These are phyloP conservation scores for Orussus abietinus DNA, from an alignment of 1,140 invertebrate species.

Conservation along the genomic window DNA sequence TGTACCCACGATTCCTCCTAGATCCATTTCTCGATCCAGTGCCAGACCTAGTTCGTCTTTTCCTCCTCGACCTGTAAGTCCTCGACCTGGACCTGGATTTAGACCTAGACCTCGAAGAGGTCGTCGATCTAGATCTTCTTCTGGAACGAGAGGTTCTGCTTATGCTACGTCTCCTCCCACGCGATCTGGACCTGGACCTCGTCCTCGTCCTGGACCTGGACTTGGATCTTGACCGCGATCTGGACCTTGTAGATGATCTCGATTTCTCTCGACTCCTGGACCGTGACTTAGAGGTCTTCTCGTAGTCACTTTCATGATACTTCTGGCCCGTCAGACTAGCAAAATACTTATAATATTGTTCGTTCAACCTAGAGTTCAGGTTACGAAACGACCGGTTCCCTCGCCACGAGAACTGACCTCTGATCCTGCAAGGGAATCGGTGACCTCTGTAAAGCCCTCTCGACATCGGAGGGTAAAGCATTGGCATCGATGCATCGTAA, in stretches of 20 bases:
- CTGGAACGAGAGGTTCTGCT: slow-evolving; percentile 14
- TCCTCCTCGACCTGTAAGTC: slow-evolving; percentile 17
- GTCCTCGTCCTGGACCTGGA: slow-evolving; percentile 19
- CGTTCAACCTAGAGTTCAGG: slow-evolving; percentile 42
- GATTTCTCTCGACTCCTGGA: slow-evolving; percentile 34
- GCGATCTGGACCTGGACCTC: slow-evolving; percentile 3
- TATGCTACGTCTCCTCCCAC: slow-evolving; percentile 17
- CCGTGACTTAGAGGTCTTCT: slow-evolving; percentile 48
- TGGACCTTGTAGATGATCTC: slow-evolving; percentile 22
- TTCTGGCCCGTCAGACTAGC: slow-evolving; percentile 44
- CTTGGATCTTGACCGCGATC: slow-evolving; percentile 31
- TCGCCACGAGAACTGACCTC: slow-evolving; percentile 23
- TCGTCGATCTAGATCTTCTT: slow-evolving; percentile 18
- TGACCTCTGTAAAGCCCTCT: slow-evolving; percentile 20
- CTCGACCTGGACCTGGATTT: slow-evolving; percentile 22
- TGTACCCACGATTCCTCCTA: slow-evolving; percentile 24
- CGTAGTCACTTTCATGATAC: slow-evolving; percentile 34
- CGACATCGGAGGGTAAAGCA: slow-evolving; percentile 34
- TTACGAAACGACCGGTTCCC: slow-evolving; percentile 19
- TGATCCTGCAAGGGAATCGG: slow-evolving; percentile 23
- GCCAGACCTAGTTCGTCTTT: no score
- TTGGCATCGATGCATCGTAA: slow-evolving; percentile 36
- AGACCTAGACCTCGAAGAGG: slow-evolving; percentile 22
- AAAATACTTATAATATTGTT: slow-evolving; percentile 50
- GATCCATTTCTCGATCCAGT: slow-evolving; percentile 11